Percentiles rank a stretch among this genome's conserved stretches.
Conservation (phyloP, 1,140 invertebrate genomes). For the Lordiphosa mommai region DNA sequence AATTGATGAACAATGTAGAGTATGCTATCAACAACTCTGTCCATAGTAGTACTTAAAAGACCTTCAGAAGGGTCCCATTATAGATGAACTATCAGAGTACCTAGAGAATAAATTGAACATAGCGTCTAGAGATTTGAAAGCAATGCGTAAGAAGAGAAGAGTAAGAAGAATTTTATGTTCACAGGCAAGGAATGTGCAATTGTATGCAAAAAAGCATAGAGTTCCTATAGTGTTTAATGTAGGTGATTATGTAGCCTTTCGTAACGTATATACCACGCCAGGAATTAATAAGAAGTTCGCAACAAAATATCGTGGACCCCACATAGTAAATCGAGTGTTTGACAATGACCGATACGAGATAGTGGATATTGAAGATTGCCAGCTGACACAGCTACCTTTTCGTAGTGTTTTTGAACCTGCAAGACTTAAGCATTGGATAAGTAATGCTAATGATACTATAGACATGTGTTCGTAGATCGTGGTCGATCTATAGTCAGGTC, state of each 20-base stretch:
- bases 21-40: no score
- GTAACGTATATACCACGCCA: neutral
- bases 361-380: no score
- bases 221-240: neutral
- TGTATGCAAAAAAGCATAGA: neutral
- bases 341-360: no score
- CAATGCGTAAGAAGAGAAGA: neutral
- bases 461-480: no score
- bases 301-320: neutral
- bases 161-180: neutral
- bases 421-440: no score
- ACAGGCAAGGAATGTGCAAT: neutral
- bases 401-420: no score
- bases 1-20: no score
- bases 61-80: no score
- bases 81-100: neutral
- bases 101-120: neutral
- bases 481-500: no score
- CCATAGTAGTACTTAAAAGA: no score
- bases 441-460: no score
- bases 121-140: neutral
- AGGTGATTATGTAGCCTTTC: neutral
- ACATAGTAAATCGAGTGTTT: neutral
- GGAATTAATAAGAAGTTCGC: constrained; percentile 2
- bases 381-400: no score